Evolutionary conservation across 2,797 vertebrate genomes (phyloP), one percentile per base, ranked within the genome.

Genomic region (Microctenopoma steveboyesi): DNA sequence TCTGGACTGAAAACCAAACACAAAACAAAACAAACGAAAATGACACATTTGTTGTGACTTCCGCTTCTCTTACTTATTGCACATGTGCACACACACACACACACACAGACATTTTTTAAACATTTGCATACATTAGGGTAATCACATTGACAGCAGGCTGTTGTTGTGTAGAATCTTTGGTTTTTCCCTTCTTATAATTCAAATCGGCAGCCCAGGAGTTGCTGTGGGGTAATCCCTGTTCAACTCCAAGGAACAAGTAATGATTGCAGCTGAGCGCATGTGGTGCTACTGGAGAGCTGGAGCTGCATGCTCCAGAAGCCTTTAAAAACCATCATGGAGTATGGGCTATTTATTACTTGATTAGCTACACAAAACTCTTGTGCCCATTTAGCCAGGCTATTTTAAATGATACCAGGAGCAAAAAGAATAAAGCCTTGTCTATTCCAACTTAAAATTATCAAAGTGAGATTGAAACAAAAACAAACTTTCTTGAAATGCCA

Each of bases 191-290:
- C 70, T 81, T 68, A 72, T 69, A 68, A 81, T 76, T 80, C 78
- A 73, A 68, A 76, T 51, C 65, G 48, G 45, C 49, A 64, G 69
- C 70, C 54, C 51, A 33, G 42, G 61, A 80, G 78, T 65, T 65
- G 74, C 74, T 66, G 54, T 69, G 48, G 59, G 61, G 62, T 76
- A 79, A 86, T 82, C 74, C 45, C 78, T 72, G 72, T 84, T 85
- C 64, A 77, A 79, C 82, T 81, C 71, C 55, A 60, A 84, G 74
- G 69, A 84, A 77, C 68, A 71, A 76, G 80, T 86, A 87, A 89
- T 84, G 74, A 90, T 86, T 84, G 86, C 65, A 9, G 77, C 77
- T 85, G 81, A 87, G 85, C 72, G 28, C 77, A 72, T 71, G 71
- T 9, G 43, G 64, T 63, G 81, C 77, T 81, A 69, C 81, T 59